Percentiles rank a stretch among this genome's conserved stretches.
Evolutionary conservation across 2,888 invertebrate species (phyloP).

Genomic region (Trichogramma evanescens): DNA sequence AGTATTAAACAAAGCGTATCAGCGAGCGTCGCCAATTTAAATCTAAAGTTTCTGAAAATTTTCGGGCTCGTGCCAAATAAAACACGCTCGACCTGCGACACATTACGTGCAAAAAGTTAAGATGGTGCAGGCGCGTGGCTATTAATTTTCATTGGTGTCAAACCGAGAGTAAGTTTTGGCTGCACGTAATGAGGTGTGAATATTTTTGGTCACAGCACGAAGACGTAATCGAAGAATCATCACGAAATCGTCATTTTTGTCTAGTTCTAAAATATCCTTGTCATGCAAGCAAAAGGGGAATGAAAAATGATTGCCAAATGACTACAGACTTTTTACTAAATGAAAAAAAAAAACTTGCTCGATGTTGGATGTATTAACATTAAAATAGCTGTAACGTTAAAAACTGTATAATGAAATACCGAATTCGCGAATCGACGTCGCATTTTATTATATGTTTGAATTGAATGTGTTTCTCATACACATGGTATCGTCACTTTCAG

Average conservation of each 20-base stretch:
- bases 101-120: background rate
- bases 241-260: no score
- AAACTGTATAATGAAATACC: no score
- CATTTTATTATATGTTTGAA: no score
- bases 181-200: no score
- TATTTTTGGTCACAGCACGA: no score
- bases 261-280: no score
- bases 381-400: background rate
- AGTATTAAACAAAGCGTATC: background rate
- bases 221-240: no score
- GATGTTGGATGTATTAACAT: constrained; percentile 6
- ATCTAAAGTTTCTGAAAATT: background rate
- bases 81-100: background rate
- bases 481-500: no score
- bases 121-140: background rate
- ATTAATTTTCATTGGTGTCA: no score
- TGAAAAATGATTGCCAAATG: constrained; percentile 16
- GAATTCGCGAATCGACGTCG: no score
- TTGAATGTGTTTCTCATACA: no score
- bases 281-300: background rate
- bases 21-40: background rate
- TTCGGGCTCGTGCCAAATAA: constrained; percentile 12
- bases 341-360: background rate
- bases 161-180: no score
- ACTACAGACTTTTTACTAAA: constrained; percentile 16